Conservation (phyloP, 2,888 invertebrate species). For the Hydroisotoma schaefferi region DNA sequence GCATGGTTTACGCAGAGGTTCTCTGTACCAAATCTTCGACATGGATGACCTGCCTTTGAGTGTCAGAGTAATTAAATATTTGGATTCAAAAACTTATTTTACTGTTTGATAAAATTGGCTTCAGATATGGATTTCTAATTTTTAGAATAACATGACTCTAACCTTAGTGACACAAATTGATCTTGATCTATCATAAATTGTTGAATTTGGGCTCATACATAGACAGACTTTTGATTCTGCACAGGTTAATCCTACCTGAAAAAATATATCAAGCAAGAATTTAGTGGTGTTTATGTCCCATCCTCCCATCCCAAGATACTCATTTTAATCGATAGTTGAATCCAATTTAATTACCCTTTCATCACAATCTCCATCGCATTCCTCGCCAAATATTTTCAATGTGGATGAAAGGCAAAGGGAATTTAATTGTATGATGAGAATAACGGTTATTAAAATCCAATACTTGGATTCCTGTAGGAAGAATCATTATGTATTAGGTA, state of each 20-base stretch:
- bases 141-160: too few relatives aligned
- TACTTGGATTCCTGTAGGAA: too few relatives aligned
- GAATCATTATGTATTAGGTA: too few relatives aligned
- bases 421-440: neutral
- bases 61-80: neutral
- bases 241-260: conserved; percentile 27
- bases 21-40: conserved; percentile 24
- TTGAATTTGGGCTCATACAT: conserved; percentile 31
- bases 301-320: too few relatives aligned
- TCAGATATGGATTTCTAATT: too few relatives aligned
- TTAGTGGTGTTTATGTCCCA: too few relatives aligned
- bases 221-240: conserved; percentile 29
- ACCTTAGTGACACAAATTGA: conserved; percentile 23
- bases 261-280: too few relatives aligned
- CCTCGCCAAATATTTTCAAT: conserved; percentile 29
- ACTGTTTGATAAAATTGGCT: too few relatives aligned
- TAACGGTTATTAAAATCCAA: neutral
- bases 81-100: too few relatives aligned
- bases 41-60: conserved; percentile 9
- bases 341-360: too few relatives aligned
- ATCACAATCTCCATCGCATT: conserved; percentile 35
- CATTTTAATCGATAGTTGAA: too few relatives aligned
- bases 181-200: conserved; percentile 21
- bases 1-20: conserved; percentile 22
- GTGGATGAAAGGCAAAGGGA: too few relatives aligned